A percentile compares a stretch with the other conserved stretches of the same genome.
Conservation (phyloP, 2,888 invertebrate species). For the Dorcus hopei region DNA sequence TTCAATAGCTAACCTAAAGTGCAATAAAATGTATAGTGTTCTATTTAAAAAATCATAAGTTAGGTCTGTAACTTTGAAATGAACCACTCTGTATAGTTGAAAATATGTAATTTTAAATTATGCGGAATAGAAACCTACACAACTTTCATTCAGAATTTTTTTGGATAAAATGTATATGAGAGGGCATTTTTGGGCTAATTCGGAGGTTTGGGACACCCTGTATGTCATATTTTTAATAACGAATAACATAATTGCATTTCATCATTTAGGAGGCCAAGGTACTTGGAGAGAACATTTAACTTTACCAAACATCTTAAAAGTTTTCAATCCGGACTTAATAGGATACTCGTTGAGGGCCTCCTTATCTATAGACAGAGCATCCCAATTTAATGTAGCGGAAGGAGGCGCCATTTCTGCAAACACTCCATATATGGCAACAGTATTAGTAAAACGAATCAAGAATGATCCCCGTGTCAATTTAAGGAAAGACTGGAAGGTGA, state of each 20-base stretch:
- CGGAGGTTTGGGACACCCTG: too few species aligned
- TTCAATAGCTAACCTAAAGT: too few species aligned
- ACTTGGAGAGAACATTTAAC: slow-evolving; percentile 56
- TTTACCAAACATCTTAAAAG: slow-evolving; percentile 59
- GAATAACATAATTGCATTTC: neutral
- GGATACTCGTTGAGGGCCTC: slow-evolving; percentile 59
- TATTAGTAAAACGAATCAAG: slow-evolving; percentile 54
- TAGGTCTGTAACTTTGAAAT: too few species aligned
- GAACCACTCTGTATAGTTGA: too few species aligned
- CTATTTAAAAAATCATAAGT: too few species aligned
- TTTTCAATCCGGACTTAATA: slow-evolving; percentile 62
- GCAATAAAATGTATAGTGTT: too few species aligned
- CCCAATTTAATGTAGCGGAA: slow-evolving; percentile 61
- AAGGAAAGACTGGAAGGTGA: slow-evolving; percentile 60
- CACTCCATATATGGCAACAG: slow-evolving; percentile 56
- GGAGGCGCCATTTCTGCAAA: slow-evolving; percentile 57
- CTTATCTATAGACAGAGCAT: slow-evolving; percentile 44
- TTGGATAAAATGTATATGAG: too few species aligned
- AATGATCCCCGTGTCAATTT: slow-evolving; percentile 55
- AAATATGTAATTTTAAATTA: too few species aligned
- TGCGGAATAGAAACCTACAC: too few species aligned
- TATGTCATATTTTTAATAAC: too few species aligned
- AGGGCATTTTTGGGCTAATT: too few species aligned
- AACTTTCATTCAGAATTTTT: too few species aligned
- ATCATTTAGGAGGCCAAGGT: slow-evolving; percentile 50